A percentile compares a stretch with the other conserved stretches of the same genome.
These are phyloP conservation scores for Dasysyrphus tricinctus DNA, from an alignment of 2,888 invertebrate species.

Conservation along the genomic window DNA sequence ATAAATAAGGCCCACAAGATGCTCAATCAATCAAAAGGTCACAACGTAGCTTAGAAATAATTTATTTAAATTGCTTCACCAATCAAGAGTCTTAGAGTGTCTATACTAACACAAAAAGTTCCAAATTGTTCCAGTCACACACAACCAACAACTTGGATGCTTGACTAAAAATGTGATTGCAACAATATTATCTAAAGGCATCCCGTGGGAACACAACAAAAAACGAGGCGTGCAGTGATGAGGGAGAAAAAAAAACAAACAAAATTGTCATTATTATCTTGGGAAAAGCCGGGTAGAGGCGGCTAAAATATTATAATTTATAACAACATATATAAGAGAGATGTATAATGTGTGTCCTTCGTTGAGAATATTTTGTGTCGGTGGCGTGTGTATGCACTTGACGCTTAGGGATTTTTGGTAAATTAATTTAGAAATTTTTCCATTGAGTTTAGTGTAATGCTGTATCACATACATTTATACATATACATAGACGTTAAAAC, in stretches of 20 bases:
- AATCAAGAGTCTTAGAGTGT: neutral
- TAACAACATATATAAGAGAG: neutral
- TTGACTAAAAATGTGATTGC: constrained; percentile 46
- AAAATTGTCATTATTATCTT: constrained; percentile 59
- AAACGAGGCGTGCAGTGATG: neutral
- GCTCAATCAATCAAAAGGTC: too few species aligned
- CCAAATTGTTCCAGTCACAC: constrained; percentile 3
- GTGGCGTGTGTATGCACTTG: neutral
- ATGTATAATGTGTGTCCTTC: constrained; percentile 8
- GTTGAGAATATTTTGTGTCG: neutral
- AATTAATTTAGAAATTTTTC: neutral
- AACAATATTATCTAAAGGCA: constrained; percentile 44
- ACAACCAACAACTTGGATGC: neutral
- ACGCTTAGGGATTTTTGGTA: constrained; percentile 23
- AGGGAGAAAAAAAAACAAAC: constrained; percentile 12
- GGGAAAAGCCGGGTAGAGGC: constrained; percentile 12
- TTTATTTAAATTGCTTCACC: neutral
- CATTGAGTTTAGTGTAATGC: neutral
- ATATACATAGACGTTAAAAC: too few species aligned
- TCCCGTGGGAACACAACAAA: constrained; percentile 22
- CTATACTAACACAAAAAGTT: constrained; percentile 2
- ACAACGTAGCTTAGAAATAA: too few species aligned
- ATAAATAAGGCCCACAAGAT: too few species aligned
- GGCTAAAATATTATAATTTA: constrained; percentile 1
- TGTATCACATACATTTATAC: too few species aligned